Percentiles rank a stretch among this genome's conserved stretches.
Conservation (phyloP, 2,888 invertebrate genomes). For the Drosophila paranaensis region DNA sequence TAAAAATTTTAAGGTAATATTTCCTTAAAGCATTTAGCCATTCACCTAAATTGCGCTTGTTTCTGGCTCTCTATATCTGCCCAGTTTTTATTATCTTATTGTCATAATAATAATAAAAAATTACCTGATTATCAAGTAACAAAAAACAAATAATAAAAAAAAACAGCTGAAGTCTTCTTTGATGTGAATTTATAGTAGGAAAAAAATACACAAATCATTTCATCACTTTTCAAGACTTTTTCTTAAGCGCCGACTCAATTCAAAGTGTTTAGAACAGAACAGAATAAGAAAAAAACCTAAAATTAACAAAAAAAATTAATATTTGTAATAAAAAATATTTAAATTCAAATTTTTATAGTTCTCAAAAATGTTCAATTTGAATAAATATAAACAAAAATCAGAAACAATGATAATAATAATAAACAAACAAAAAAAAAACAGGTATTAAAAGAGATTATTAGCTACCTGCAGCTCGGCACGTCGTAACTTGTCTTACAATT, state of each 20-base stretch:
- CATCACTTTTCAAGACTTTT: background rate
- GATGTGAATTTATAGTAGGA: too few species aligned
- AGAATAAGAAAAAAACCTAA: too few species aligned
- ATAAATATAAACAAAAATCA: conserved; percentile 39
- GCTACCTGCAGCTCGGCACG: conserved; percentile 46
- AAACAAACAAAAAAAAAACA: conserved; percentile 1
- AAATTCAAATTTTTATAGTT: conserved; percentile 8
- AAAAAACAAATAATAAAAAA: background rate
- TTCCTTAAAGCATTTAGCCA: background rate
- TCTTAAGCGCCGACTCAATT: background rate
- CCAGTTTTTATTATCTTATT: background rate
- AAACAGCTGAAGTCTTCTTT: background rate
- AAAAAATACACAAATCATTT: background rate
- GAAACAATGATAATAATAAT: conserved; percentile 12
- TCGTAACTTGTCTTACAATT: conserved; percentile 55
- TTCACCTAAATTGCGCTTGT: background rate
- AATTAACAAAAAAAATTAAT: too few species aligned
- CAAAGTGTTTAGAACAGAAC: background rate
- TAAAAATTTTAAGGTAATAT: background rate
- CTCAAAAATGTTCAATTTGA: conserved; percentile 25
- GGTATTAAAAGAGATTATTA: conserved; percentile 22
- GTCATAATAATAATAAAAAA: conserved; percentile 1
- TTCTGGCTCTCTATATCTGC: background rate
- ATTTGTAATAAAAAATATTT: background rate
- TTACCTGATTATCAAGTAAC: conserved; percentile 3